Evolutionary conservation across 2,797 vertebrate species (phyloP).

Genomic region (Lycodopsis pacificus): DNA sequence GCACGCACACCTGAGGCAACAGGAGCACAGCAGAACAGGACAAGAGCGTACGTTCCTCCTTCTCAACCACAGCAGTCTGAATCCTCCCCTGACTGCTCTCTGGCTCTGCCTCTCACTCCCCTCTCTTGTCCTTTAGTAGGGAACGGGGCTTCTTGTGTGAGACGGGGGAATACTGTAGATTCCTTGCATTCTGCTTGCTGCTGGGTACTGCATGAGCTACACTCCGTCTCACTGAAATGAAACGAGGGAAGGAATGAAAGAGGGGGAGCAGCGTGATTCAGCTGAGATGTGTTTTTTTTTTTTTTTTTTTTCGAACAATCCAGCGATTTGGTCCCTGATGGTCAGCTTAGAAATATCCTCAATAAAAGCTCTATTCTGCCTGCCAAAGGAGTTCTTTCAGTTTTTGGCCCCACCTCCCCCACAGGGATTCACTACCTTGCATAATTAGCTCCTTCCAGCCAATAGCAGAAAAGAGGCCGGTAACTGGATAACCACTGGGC

Average conservation of each 20-base stretch:
- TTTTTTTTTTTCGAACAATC: slow-evolving; percentile 81
- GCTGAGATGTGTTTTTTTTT: slow-evolving; percentile 76
- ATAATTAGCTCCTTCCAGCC: slow-evolving; percentile 85
- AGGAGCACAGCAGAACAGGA: slow-evolving; percentile 73
- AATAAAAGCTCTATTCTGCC: slow-evolving; percentile 91
- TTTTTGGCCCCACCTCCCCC: slow-evolving; percentile 83
- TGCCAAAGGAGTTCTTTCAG: slow-evolving; percentile 91
- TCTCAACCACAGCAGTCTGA: slow-evolving; percentile 62
- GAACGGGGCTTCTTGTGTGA: slow-evolving; percentile 74
- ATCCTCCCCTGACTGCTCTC: slow-evolving; percentile 67
- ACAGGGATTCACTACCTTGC: slow-evolving; percentile 88
- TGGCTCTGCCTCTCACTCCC: slow-evolving; percentile 64
- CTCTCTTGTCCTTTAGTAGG: slow-evolving; percentile 70
- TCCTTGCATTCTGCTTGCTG: slow-evolving; percentile 87
- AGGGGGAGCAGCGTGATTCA: slow-evolving; percentile 81
- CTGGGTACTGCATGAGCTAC: slow-evolving; percentile 78
- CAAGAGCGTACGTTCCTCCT: slow-evolving; percentile 68
- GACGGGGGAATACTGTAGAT: slow-evolving; percentile 81
- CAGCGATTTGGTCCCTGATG: slow-evolving; percentile 89
- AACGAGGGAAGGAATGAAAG: slow-evolving; percentile 80
- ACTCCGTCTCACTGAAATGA: slow-evolving; percentile 81
- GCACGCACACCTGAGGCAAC: slow-evolving; percentile 77
- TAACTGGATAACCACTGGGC: slow-evolving; percentile 87
- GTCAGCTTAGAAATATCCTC: slow-evolving; percentile 89
- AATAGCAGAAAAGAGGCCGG: slow-evolving; percentile 81